These are phyloP conservation scores for Cygnus buccinator DNA, from an alignment of 2,113 vertebrate species.

Conservation along the genomic window DNA sequence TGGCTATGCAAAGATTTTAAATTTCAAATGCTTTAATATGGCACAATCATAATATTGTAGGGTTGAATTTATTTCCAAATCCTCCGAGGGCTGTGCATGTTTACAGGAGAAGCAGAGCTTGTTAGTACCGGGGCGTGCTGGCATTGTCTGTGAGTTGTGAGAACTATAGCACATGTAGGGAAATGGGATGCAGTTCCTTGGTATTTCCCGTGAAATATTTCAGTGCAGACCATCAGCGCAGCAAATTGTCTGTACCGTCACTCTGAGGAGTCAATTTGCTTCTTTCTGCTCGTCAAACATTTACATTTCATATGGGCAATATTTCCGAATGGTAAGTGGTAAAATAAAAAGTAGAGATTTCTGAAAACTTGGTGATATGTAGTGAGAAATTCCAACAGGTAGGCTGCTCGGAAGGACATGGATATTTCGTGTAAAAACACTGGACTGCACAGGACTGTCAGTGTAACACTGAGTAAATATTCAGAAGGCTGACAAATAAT, in stretches of 20 bases:
- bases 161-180: fast-evolving
- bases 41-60: not conserved
- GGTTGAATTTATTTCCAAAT: not conserved
- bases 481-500: not conserved
- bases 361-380: not conserved
- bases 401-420: not conserved
- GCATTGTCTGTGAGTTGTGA: not conserved
- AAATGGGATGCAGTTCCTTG: not conserved
- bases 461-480: not conserved
- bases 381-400: not conserved
- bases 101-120: not conserved
- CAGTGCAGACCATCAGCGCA: not conserved
- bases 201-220: not conserved
- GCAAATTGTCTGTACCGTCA: not conserved
- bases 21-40: not conserved
- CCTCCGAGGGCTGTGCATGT: not conserved
- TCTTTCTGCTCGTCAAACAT: not conserved
- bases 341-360: not conserved
- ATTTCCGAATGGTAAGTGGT: not conserved
- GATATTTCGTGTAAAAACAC: not conserved
- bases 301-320: not conserved
- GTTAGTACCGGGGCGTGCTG: not conserved
- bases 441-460: not conserved
- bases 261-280: not conserved
- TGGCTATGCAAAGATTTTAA: not conserved